Percentiles rank a stretch among this genome's conserved stretches.
phyloP scores from a whole-genome alignment of 1,140 invertebrate species.

The Dysdera silvatica region DNA sequence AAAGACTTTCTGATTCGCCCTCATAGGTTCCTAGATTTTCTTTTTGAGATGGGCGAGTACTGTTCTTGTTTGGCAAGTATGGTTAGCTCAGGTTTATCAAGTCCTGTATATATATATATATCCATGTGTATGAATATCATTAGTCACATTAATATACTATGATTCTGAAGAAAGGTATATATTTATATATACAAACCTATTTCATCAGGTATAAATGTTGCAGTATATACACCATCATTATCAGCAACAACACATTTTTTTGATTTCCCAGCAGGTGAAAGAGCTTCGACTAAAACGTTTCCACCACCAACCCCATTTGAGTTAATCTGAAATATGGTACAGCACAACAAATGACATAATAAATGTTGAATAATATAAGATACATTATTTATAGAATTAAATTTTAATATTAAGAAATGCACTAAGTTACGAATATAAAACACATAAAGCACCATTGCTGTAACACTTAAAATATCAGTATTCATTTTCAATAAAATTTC shows the following conservation, averaged over 20 bases:
- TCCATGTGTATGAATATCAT: too few relatives aligned
- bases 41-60: too few relatives aligned
- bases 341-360: neutral
- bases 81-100: too few relatives aligned
- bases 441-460: too few relatives aligned
- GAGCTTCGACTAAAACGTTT: slow-evolving; percentile 76
- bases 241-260: slow-evolving; percentile 63
- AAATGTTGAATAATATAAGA: neutral
- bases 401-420: neutral
- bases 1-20: too few relatives aligned
- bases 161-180: neutral
- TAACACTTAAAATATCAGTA: neutral
- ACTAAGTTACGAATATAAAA: neutral
- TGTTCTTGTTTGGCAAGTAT: too few relatives aligned
- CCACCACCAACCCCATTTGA: slow-evolving; percentile 56
- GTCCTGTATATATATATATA: too few relatives aligned
- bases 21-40: too few relatives aligned
- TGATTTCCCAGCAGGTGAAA: slow-evolving; percentile 71
- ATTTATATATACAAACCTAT: slow-evolving; percentile 53
- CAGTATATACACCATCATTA: slow-evolving; percentile 69
- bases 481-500: neutral
- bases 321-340: slow-evolving; percentile 53
- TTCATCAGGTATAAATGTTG: slow-evolving; percentile 93
- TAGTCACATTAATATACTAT: neutral
- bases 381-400: neutral